These are phyloP conservation scores for Atethmia centrago DNA, from an alignment of 2,888 invertebrate species.

Conservation along the genomic window DNA sequence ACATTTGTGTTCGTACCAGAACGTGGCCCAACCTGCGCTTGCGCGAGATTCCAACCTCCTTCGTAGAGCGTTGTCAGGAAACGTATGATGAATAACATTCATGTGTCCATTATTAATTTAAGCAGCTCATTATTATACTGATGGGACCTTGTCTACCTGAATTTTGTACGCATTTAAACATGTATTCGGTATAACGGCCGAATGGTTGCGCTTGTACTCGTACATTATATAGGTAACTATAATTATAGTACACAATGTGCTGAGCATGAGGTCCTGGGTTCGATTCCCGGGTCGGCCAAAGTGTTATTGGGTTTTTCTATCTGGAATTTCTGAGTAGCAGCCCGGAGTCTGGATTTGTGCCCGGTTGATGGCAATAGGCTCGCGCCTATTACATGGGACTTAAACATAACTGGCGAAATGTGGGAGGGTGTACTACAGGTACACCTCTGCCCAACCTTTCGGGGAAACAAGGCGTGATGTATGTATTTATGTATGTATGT, in stretches of 20 bases:
- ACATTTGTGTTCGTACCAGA: conserved; percentile 78
- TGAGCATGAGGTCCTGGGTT: too few relatives aligned
- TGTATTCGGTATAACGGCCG: conserved; percentile 3
- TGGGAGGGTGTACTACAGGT: too few relatives aligned
- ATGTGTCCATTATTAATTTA: neutral
- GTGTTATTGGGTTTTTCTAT: too few relatives aligned
- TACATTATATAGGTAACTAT: conserved; percentile 16
- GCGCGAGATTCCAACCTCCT: conserved; percentile 73
- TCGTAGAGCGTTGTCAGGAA: conserved; percentile 73
- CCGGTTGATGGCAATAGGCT: too few relatives aligned
- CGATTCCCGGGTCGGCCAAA: too few relatives aligned
- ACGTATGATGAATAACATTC: conserved; percentile 72
- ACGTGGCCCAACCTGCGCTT: conserved; percentile 67
- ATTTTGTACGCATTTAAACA: conserved; percentile 6
- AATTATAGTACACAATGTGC: conserved; percentile 26
- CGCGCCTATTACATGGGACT: too few relatives aligned
- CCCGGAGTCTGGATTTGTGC: too few relatives aligned
- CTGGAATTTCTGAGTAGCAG: too few relatives aligned
- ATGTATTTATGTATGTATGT: too few relatives aligned
- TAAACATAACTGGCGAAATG: too few relatives aligned
- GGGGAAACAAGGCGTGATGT: too few relatives aligned
- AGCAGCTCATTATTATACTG: neutral
- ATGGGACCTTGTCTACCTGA: conserved; percentile 6
- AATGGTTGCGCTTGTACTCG: conserved; percentile 15
- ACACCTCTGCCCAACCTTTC: too few relatives aligned